Evolutionary conservation across 2,888 invertebrate genomes (phyloP), one percentile per base, ranked within the genome.

Genomic region (Sminthurinus aureus): DNA sequence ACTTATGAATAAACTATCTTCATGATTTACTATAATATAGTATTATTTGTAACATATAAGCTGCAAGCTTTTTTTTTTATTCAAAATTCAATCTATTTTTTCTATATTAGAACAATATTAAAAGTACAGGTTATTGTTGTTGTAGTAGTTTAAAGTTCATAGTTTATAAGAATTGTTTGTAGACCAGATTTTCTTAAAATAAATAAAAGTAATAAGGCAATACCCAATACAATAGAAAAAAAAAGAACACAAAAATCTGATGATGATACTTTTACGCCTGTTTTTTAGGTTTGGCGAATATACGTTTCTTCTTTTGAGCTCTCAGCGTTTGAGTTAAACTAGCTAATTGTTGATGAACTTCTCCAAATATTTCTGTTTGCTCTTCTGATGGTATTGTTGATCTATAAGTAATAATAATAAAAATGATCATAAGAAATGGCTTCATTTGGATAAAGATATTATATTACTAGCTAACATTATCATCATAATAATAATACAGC

Each of bases 311-410:
- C 89, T 93, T 94, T 89, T 93, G 90, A 86, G 92, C 93, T 88
- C 92, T 92, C 81, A 94, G 93, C 50, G 93, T 91, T 50, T 94
- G 90, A 89, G 95, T 95, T 84, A 95, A 89, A 87, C 94, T 93
- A 88, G 94, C 94, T 71, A 96, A 90, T 89, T 96, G 94, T 8
- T 93, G 92, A 89, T 95, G 93, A 2, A 98, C 94, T 91, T 98
- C 97, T 0, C 93, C 91, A 92, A 94, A 97, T 89, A 98, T 96
- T 89, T 94, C 93, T 52, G 92, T 93, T 90, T 97, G 96, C 84
- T 98, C 97, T 90, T 97, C 97, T 88, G 95, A 94, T 13, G 97
- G 95, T 89, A 98, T 95, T 0, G 96, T 95, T 90, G 92, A 92
- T 89, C 95, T 94, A 90, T 64, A 76, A 24, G 38, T 38, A 38